A percentile compares a stretch with the other conserved stretches of the same genome.
Evolutionary conservation across 2,888 invertebrate genomes (phyloP).

Genomic region (Trachelus troglodyta): DNA sequence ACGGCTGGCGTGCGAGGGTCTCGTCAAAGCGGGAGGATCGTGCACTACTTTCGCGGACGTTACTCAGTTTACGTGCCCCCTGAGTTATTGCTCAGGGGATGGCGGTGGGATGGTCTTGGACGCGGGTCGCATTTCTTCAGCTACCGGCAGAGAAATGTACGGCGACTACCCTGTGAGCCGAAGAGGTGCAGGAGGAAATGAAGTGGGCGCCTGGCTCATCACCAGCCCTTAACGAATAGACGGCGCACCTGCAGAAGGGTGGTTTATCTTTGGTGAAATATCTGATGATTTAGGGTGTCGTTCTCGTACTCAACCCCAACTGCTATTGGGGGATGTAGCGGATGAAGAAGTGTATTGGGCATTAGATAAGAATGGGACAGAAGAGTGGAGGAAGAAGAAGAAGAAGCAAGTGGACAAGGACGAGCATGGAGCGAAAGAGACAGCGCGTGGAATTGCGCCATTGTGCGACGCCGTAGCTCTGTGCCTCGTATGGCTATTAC

Average conservation of each 20-base stretch:
- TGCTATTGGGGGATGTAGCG: not conserved
- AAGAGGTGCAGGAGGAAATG: not conserved
- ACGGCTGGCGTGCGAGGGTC: conserved; percentile 1
- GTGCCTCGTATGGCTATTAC: conserved; percentile 50
- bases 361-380: not conserved
- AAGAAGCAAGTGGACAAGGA: conserved; percentile 12
- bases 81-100: not conserved
- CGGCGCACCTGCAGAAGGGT: not conserved
- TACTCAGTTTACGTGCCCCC: conserved; percentile 6
- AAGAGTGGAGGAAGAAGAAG: conserved; percentile 16
- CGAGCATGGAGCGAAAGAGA: not conserved
- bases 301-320: not conserved
- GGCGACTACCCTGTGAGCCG: not conserved
- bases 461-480: conserved; percentile 43
- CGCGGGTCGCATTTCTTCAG: conserved; percentile 1
- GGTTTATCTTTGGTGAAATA: not conserved
- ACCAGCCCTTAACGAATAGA: not conserved
- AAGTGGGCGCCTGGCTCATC: not conserved
- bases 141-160: not conserved
- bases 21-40: not conserved
- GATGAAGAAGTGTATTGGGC: not conserved
- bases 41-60: conserved; percentile 1
- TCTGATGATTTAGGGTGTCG: not conserved
- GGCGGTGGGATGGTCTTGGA: not conserved
- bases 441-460: conserved; percentile 42